phyloP scores from a whole-genome alignment of 2,797 vertebrate species.

The Spinus olivaceus region DNA sequence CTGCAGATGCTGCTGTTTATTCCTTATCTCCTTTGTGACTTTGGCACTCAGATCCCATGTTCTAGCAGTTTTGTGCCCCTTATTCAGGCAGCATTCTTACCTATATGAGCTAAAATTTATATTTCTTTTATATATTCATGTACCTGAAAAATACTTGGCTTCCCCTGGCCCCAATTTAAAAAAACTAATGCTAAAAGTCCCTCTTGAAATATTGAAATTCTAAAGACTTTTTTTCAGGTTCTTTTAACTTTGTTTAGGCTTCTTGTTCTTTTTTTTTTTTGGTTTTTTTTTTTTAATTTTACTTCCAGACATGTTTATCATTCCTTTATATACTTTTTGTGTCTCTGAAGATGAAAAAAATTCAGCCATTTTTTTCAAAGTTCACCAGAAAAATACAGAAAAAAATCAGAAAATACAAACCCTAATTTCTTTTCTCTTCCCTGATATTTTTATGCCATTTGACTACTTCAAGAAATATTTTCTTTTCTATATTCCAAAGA shows the following conservation, averaged over 20 bases:
- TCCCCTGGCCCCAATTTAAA: rapidly evolving
- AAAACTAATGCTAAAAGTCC: not conserved
- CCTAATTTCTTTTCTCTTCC: not conserved
- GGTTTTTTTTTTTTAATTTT: not conserved
- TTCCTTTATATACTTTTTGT: not conserved
- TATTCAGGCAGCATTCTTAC: not conserved
- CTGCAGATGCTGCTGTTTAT: not conserved
- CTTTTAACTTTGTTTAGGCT: not conserved
- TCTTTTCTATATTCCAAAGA: not conserved
- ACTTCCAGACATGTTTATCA: not conserved
- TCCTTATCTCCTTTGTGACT: not conserved
- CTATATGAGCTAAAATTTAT: not conserved
- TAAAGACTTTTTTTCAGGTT: not conserved
- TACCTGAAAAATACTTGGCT: not conserved
- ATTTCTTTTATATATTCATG: not conserved
- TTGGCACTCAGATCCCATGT: not conserved
- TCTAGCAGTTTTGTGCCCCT: not conserved
- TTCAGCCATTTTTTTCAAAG: not conserved
- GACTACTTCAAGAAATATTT: not conserved
- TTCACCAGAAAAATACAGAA: not conserved
- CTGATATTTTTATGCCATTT: not conserved
- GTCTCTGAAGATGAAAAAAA: not conserved
- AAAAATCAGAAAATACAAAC: not conserved
- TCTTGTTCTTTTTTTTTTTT: not conserved
- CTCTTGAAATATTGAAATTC: not conserved